Percentiles rank a stretch among this genome's conserved stretches.
Conservation (phyloP, 2,113 vertebrate genomes). For the Platysteira castanea region DNA sequence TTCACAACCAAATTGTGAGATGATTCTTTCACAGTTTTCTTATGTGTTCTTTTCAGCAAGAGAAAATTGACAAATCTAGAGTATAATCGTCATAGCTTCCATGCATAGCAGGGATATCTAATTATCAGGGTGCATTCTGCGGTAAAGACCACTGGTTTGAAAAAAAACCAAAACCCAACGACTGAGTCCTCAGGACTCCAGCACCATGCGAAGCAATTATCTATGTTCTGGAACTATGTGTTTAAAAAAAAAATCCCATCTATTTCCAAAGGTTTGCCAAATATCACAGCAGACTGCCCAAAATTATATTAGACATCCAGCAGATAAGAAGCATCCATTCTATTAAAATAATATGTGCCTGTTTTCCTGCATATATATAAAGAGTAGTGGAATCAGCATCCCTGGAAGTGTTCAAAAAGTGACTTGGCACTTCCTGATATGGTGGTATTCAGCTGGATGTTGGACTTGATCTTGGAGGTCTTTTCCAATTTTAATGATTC, state of each 20-base stretch:
- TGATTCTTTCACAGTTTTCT: neutral
- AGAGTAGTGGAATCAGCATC: neutral
- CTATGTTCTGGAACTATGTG: neutral
- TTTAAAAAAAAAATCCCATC: neutral
- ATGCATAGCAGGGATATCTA: neutral
- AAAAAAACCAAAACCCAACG: rapidly evolving
- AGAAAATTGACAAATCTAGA: neutral
- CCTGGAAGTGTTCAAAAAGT: neutral
- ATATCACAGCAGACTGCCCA: neutral
- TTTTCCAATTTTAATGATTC: neutral
- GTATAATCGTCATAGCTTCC: rapidly evolving
- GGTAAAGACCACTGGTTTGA: neutral
- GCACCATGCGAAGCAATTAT: neutral
- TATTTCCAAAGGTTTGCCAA: neutral
- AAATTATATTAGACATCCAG: neutral
- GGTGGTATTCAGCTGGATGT: neutral
- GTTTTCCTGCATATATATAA: neutral
- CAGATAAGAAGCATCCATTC: neutral
- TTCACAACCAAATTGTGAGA: neutral
- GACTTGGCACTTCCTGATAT: neutral
- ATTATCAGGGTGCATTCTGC: neutral
- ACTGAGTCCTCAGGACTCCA: neutral
- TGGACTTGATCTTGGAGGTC: neutral
- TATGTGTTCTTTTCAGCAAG: neutral
- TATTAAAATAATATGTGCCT: neutral